phyloP scores from a whole-genome alignment of 2,797 vertebrate genomes.

The Coregonus sp. region DNA sequence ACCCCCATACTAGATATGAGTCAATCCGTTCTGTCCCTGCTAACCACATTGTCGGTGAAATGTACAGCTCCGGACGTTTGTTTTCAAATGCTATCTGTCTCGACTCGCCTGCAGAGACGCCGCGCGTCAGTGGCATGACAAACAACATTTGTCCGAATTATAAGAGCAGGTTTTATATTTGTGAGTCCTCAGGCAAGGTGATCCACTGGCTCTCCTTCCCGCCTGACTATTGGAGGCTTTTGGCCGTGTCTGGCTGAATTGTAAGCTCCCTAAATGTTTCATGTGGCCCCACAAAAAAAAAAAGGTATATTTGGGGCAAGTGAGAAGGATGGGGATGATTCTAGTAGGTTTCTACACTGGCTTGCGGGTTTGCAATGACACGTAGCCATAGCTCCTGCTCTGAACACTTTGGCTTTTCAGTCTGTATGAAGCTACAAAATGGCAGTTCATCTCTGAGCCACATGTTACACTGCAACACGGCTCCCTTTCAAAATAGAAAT shows the following conservation, averaged over 20 bases:
- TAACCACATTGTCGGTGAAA: conserved; percentile 34
- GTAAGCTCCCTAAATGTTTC: conserved; percentile 42
- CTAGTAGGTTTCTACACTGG: neutral
- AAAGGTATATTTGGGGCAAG: neutral
- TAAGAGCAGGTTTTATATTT: conserved; percentile 48
- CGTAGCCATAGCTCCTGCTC: neutral
- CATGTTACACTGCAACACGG: neutral
- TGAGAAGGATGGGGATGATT: neutral
- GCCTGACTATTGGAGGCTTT: conserved; percentile 13
- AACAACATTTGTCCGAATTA: conserved; percentile 57
- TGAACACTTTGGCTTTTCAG: neutral
- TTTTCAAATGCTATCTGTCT: conserved; percentile 46
- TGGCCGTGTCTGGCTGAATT: conserved; percentile 26
- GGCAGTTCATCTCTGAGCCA: neutral
- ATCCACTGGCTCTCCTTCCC: conserved; percentile 34
- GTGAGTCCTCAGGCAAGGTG: conserved; percentile 50
- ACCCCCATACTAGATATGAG: neutral
- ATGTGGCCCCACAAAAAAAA: conserved; percentile 2
- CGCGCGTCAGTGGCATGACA: conserved; percentile 43
- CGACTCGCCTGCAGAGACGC: conserved; percentile 26
- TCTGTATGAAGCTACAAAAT: neutral
- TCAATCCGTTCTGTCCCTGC: conserved; percentile 35
- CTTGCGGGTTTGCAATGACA: neutral
- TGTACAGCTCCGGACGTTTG: conserved; percentile 30
- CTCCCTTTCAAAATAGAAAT: neutral